Percentiles rank a stretch among this genome's conserved stretches.
Conservation (phyloP, 92 coral and sea anemone species). For the Blastomussa wellsi region DNA sequence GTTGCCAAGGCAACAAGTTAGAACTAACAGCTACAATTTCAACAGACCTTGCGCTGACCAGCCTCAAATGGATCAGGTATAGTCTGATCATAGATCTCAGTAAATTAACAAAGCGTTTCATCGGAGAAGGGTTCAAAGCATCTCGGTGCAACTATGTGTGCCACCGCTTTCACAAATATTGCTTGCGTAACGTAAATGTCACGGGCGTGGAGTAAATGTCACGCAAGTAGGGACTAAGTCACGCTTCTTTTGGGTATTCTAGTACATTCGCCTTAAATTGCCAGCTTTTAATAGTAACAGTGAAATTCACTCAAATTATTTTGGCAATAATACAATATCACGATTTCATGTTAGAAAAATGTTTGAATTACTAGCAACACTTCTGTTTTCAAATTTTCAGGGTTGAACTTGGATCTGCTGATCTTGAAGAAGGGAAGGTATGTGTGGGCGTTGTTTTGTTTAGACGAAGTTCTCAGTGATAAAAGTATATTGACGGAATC, state of each 20-base stretch:
- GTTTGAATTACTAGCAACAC: not conserved
- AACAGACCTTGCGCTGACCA: slow-evolving; percentile 89
- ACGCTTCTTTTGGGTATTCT: not conserved
- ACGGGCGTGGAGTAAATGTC: not conserved
- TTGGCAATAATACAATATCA: not conserved
- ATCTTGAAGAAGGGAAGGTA: slow-evolving; percentile 31
- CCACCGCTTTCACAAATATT: no score
- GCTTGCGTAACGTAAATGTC: not conserved
- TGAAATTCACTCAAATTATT: no score
- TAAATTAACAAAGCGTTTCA: not conserved
- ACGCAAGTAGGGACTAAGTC: not conserved
- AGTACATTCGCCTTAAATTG: no score
- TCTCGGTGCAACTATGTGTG: not conserved
- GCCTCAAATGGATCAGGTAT: slow-evolving; percentile 98
- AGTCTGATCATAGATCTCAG: not conserved
- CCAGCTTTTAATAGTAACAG: not conserved
- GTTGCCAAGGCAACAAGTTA: slow-evolving; percentile 80
- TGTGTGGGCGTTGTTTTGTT: not conserved
- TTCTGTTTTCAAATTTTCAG: slow-evolving; percentile 2
- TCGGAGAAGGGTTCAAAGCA: not conserved
- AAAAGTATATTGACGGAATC: no score
- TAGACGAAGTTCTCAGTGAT: not conserved
- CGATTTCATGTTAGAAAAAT: not conserved
- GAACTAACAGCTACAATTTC: slow-evolving; percentile 90
- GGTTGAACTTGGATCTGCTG: slow-evolving; percentile 36